Evolutionary conservation across 1,140 invertebrate species (phyloP), one percentile per base, ranked within the genome.

Genomic region (Bursaphelenchus mucronatus): DNA sequence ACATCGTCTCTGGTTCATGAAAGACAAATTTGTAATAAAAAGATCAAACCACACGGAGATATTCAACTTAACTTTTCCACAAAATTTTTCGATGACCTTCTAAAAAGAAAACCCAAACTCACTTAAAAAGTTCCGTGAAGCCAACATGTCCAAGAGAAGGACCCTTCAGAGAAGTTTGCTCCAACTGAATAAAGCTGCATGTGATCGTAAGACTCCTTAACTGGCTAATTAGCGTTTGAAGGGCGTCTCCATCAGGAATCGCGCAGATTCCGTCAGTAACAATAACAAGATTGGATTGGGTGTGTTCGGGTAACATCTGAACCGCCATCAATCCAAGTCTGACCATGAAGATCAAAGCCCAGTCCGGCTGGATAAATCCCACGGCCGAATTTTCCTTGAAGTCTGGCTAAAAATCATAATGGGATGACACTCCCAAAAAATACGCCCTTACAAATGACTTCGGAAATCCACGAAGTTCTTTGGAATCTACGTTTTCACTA

Each of bases 241-340:
- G 85, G 46, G 88, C 85, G 70, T 86, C 86, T 30, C 87, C 86
- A 81, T 90, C 89, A 8, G 89, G 88, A 15, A 89, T 85, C 62
- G 87, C 87, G n/a, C 90, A 86, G 57, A 90, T 87, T 3, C 89
- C 90, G 83, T 91, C 90, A 13, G 89, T 89, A 59, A 91, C 86
- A 47, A 91, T 85, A 55, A 91, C 85, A 78, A 91, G 86, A 82
- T 89, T 88, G 75, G 88, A 87, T 82, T 86, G 87, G 73, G 88
- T 89, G 78, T 89, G 87, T 80, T 89, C 88, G 13, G 89, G 89
- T 40, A 67, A 39, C 54, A 91, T 84, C 57, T 89, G 87, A 46
- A 90, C 81, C 9, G 88, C 88, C 64, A 91, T 82, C 81, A 91
- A 87, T 10, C 89, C 89, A 82, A 89, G 89, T 67, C 89, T 82